Percentiles rank a stretch among this genome's conserved stretches.
Conservation (phyloP, 2,113 vertebrate species). For the Oreochromis aureus region DNA sequence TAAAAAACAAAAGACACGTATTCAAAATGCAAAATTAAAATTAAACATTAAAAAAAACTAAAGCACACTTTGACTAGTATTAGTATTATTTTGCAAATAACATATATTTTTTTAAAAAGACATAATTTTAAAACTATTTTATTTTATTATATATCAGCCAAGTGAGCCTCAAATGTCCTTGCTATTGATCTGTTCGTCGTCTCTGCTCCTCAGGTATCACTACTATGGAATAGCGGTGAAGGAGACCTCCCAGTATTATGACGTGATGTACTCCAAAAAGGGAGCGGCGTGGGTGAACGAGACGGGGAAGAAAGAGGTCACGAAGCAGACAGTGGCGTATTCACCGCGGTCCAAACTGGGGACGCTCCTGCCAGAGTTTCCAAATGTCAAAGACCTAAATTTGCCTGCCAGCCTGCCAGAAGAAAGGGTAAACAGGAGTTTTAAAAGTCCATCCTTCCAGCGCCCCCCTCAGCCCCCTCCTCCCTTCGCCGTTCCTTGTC, state of each 20-base stretch:
- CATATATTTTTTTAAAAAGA: fast-evolving
- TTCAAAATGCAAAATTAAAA: background rate
- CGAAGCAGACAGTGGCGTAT: conserved; percentile 99
- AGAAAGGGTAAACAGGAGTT: conserved; percentile 89
- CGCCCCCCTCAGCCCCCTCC: background rate
- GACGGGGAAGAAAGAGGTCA: conserved; percentile 98
- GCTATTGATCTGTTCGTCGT: background rate
- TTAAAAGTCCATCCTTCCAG: conserved; percentile 67
- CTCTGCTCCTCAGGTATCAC: conserved; percentile 84
- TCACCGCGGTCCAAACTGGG: conserved; percentile 99
- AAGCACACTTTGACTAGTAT: background rate
- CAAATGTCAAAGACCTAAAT: conserved; percentile 99
- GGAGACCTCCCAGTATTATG: conserved; percentile 96
- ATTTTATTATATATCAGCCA: background rate
- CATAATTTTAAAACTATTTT: background rate
- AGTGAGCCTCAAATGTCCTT: background rate
- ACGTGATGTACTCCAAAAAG: conserved; percentile 99
- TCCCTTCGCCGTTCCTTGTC: conserved; percentile 11
- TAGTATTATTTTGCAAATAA: background rate
- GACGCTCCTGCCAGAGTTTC: conserved; percentile 97
- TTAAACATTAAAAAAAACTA: background rate
- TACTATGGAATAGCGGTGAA: conserved; percentile 99
- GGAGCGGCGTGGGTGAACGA: conserved; percentile 98
- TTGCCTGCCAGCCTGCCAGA: conserved; percentile 96
- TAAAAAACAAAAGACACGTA: background rate